A percentile compares a stretch with the other conserved stretches of the same genome.
phyloP scores from a whole-genome alignment of 2,888 invertebrate species.

The Eupithecia vulgata region DNA sequence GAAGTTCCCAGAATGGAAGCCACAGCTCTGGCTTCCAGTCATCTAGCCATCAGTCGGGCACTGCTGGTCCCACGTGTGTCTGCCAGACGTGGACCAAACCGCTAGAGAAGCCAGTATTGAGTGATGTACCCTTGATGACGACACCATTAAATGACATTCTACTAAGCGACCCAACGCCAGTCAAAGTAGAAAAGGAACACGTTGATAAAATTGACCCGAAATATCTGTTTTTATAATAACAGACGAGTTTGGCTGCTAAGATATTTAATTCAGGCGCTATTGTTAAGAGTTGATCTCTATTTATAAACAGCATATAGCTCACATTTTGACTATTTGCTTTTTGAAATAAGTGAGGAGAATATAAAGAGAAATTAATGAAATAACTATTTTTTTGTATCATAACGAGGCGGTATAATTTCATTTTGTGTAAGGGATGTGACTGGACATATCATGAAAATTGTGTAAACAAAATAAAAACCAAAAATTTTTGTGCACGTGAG shows the following conservation, averaged over 20 bases:
- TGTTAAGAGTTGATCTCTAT: conserved; percentile 34
- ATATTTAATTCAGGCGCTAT: conserved; percentile 38
- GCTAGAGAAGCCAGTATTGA: conserved; percentile 43
- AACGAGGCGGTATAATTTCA: too few relatives aligned
- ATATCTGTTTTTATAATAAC: conserved; percentile 22
- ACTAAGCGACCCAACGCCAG: conserved; percentile 27
- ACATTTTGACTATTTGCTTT: neutral
- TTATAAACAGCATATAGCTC: conserved; percentile 12
- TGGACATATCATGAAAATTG: too few relatives aligned
- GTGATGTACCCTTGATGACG: conserved; percentile 36
- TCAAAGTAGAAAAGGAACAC: conserved; percentile 35
- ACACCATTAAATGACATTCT: conserved; percentile 33
- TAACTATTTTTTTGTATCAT: too few relatives aligned
- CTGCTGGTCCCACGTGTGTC: conserved; percentile 69
- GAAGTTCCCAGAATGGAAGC: conserved; percentile 15
- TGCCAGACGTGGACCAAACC: conserved; percentile 78
- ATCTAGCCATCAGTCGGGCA: conserved; percentile 54
- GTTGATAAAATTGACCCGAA: conserved; percentile 20
- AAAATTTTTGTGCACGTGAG: too few relatives aligned
- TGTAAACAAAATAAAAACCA: too few relatives aligned
- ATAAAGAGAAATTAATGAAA: too few relatives aligned
- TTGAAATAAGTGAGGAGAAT: neutral
- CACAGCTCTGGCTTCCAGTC: conserved; percentile 49
- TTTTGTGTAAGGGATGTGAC: too few relatives aligned
- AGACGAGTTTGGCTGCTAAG: conserved; percentile 26